Base-by-base conservation (phyloP, 2,797 vertebrate genomes). In the Austrolebias charrua region DNA sequence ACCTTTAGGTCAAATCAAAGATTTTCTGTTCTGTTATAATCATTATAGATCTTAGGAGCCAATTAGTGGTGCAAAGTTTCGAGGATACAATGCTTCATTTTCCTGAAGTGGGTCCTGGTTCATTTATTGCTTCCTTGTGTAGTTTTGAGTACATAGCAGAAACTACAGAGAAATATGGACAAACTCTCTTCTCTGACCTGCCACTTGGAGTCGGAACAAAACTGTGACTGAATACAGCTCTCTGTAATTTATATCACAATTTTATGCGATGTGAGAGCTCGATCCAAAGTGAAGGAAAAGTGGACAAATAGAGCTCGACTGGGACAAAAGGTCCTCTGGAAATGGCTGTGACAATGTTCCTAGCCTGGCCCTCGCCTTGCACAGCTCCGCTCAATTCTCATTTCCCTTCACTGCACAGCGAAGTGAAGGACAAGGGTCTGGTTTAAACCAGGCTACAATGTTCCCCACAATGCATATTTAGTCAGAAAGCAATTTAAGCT, bases 71-170 rank as follows among this genome's bases (percentile, higher is more conserved):
- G 46, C 35, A n/a, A 49, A 35, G 29, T 81, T 84, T 81, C 66
- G 78, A 44, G 35, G 48, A 38, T 33, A 54, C 47, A 24, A 24
- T 24, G 24, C 24, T 9, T 38, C n/a, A 10, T 50, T 65, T 67
- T 76, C 71, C 63, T 38, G 33, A 72, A 68, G 54, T 4, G 50
- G 81, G 77, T 79, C 81, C 78, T 58, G 40, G 71, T 79, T 81
- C 66, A 63, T 53, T 77, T 72, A 87, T 80, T 75, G 71, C 79
- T 86, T 86, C 80, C 83, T 81, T 42, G 60, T 79, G 73, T 71
- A 73, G 61, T 74, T 79, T 82, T 66, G 57, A 80, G 48, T 60
- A 44, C 42, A n/a, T n/a, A 54, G 66, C 50, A 55, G 42, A 45
- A 69, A 44, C 60, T 50, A 12, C 63, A 76, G 44, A 10, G 7